Base-by-base conservation (phyloP, 2,113 vertebrate species). In the Equus przewalskii region DNA sequence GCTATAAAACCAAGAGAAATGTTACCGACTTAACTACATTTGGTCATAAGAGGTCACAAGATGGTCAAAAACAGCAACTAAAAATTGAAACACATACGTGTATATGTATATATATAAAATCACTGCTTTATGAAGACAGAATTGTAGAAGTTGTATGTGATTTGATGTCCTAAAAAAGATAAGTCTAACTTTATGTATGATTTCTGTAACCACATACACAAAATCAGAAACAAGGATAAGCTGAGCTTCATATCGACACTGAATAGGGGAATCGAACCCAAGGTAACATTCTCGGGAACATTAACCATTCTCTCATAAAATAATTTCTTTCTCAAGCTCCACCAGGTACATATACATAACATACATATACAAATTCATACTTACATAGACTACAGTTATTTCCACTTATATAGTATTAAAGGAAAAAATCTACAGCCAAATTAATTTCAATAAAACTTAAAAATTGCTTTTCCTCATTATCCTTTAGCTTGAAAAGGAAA, bases 391-490 rank as follows among this genome's bases (percentile, higher is more conserved):
- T 56, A 96, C 5, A 82, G 65, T 33, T 67, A 60, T 86, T 95
- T 49, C 7, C 7, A 73, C 2, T 89, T 84, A 44, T 14, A 83
- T 33, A 76, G 6, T 49, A 82, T 46, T 72, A 60, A 94, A 65
- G 28, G 30, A n/a, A 97, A 83, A 70, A 96, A 56, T 19, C 24
- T 22, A 69, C 3, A 81, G 44, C 28, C 33, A 88, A 88, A 89
- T 72, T 89, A 41, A 88, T 83, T 94, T 94, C 33, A 79, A 73
- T 49, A 95, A 78, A 92, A 70, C 78, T 78, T 75, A 70, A 86
- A 80, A 88, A 51, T 33, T 36, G 62, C 2, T 70, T 91, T 87
- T 92, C 21, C 4, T 21, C 33, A 75, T 83, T 76, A 92, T 65
- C 15, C 54, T 70, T 90, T 78, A 91, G 15, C 54, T 89, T 91